These are phyloP conservation scores for Antennarius striatus DNA, from an alignment of 2,113 vertebrate genomes.

Conservation along the genomic window DNA sequence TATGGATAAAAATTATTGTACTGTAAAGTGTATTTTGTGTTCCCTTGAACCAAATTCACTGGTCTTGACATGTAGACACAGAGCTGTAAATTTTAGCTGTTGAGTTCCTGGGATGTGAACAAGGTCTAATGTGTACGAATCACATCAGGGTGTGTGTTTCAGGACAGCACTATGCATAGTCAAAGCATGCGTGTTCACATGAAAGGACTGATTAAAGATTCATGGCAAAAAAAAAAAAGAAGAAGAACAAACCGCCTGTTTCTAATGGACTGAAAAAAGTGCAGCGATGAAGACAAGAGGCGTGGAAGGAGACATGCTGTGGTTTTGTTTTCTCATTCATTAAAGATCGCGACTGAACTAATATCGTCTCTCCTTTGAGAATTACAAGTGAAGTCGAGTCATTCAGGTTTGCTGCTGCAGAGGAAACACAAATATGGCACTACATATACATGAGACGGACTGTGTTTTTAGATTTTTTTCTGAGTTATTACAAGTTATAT, in stretches of 20 bases:
- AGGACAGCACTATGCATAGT: conserved; percentile 57
- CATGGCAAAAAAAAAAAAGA: conserved; percentile 43
- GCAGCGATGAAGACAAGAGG: conserved; percentile 10
- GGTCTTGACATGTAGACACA: no score
- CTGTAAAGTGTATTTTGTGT: no score
- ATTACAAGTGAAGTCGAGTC: conserved; percentile 29
- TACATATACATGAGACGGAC: not conserved
- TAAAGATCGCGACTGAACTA: conserved; percentile 34
- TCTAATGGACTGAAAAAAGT: conserved; percentile 44
- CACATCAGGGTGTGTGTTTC: conserved; percentile 61
- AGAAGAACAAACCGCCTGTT: not conserved
- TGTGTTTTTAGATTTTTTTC: not conserved
- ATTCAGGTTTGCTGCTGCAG: conserved; percentile 14
- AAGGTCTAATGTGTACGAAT: conserved; percentile 38
- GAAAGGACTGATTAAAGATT: conserved; percentile 69
- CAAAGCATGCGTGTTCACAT: conserved; percentile 43
- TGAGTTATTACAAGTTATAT: conserved; percentile 12
- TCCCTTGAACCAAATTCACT: no score
- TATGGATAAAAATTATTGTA: not conserved
- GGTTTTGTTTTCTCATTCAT: conserved; percentile 37
- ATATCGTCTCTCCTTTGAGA: conserved; percentile 35
- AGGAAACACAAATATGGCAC: no score
- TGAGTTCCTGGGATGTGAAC: conserved; percentile 13
- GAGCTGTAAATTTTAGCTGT: no score
- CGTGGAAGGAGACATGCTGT: conserved; percentile 36